Conservation (phyloP, 1,140 invertebrate genomes). For the Euura saliciscinereae region DNA sequence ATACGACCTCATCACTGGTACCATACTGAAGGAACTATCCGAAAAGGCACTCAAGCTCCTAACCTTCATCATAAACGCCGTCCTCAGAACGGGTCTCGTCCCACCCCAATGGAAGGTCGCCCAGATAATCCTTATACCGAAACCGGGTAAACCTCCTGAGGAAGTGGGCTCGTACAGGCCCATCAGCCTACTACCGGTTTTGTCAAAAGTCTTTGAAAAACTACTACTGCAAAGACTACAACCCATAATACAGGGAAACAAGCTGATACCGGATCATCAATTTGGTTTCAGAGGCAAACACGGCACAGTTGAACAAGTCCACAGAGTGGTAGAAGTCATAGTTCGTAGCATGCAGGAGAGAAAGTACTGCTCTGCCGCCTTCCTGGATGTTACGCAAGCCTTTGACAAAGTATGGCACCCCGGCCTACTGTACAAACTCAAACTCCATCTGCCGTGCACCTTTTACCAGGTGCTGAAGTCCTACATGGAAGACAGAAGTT, state of each 20-base stretch:
- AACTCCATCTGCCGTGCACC: constrained; percentile 13
- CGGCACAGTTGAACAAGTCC: constrained; percentile 21
- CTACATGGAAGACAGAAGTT: background rate
- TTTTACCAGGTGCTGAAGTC: constrained; percentile 15
- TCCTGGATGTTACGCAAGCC: constrained; percentile 44
- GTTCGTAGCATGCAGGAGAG: constrained; percentile 32
- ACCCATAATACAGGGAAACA: constrained; percentile 24
- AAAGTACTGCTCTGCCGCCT: constrained; percentile 36
- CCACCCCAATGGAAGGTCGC: constrained; percentile 43
- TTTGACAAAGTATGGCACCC: constrained; percentile 46
- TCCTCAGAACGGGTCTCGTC: constrained; percentile 27
- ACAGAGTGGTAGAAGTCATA: constrained; percentile 30
- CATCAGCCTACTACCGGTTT: constrained; percentile 33
- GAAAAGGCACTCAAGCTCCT: constrained; percentile 17
- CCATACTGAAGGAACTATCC: constrained; percentile 25
- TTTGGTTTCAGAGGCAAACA: background rate
- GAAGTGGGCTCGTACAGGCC: constrained; percentile 36
- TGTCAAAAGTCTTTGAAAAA: constrained; percentile 39
- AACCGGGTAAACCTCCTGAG: constrained; percentile 40
- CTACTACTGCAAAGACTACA: constrained; percentile 31
- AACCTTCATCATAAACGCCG: constrained; percentile 23
- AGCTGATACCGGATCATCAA: constrained; percentile 18
- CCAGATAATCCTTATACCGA: constrained; percentile 39
- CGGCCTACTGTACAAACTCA: constrained; percentile 39
- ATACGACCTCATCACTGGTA: constrained; percentile 28